A percentile compares a stretch with the other conserved stretches of the same genome.
phyloP scores from a whole-genome alignment of 2,888 invertebrate species.

The Platycnemis pennipes region DNA sequence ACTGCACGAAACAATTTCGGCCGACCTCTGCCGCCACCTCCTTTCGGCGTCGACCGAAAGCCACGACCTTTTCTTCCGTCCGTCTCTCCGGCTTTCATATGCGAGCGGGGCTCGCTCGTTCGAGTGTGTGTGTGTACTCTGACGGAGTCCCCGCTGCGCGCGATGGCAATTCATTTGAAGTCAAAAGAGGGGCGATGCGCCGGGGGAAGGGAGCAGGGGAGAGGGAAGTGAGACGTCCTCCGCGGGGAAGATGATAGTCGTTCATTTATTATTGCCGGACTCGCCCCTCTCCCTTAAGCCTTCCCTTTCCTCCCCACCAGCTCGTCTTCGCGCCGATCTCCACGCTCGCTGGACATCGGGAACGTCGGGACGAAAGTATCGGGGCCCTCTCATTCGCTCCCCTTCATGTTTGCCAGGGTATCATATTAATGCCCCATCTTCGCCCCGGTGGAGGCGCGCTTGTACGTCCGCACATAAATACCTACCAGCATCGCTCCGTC shows the following conservation, averaged over 20 bases:
- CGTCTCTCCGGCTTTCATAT: neutral
- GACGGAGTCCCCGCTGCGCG: conserved; percentile 59
- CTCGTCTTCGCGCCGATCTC: neutral
- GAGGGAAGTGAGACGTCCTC: conserved; percentile 25
- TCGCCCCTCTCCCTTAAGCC: neutral
- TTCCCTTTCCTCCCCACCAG: neutral
- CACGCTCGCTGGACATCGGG: conserved; percentile 40
- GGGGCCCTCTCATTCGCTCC: neutral
- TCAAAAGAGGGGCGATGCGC: conserved; percentile 36
- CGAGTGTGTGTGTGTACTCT: neutral
- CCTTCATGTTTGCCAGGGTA: neutral
- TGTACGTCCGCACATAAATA: neutral
- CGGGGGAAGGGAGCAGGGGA: neutral
- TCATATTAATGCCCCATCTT: conserved; percentile 27
- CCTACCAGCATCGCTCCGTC: conserved; percentile 13
- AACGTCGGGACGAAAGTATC: neutral
- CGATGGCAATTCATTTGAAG: conserved; percentile 64
- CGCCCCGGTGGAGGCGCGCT: neutral
- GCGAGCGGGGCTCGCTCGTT: neutral
- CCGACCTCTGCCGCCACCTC: neutral
- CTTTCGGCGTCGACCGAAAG: conserved; percentile 36
- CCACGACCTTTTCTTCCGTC: conserved; percentile 19
- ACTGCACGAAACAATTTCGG: conserved; percentile 42
- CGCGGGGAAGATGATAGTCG: conserved; percentile 59
- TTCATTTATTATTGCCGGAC: conserved; percentile 47